Evolutionary conservation across 2,888 invertebrate species (phyloP).

Genomic region (Atethmia centrago): DNA sequence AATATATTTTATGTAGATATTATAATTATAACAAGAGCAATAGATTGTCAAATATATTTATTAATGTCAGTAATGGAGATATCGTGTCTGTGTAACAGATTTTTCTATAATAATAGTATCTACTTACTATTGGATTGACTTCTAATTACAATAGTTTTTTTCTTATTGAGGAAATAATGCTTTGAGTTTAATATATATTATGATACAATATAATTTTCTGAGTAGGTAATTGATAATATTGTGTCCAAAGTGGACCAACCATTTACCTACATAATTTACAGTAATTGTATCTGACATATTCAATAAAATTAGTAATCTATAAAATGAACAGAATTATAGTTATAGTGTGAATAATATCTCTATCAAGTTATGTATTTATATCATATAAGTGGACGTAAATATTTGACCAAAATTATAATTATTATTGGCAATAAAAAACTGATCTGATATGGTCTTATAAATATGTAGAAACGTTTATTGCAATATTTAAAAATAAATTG

Average conservation of each 20-base stretch:
- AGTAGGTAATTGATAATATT: background rate
- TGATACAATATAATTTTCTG: background rate
- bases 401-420: constrained; percentile 61
- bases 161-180: constrained; percentile 19
- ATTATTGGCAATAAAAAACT: constrained; percentile 34
- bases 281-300: constrained; percentile 1
- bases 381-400: constrained; percentile 35
- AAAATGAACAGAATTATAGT: constrained; percentile 2
- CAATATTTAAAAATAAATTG: constrained; percentile 34
- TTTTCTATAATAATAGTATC: background rate
- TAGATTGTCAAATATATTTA: constrained; percentile 60
- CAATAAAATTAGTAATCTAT: constrained; percentile 5
- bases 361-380: constrained; percentile 22
- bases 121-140: constrained; percentile 3
- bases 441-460: constrained; percentile 50
- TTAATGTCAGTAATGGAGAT: constrained; percentile 57
- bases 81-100: constrained; percentile 51
- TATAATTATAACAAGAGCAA: constrained; percentile 50
- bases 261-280: constrained; percentile 6
- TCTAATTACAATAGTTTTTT: background rate
- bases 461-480: constrained; percentile 20
- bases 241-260: constrained; percentile 10
- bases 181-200: background rate
- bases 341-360: constrained; percentile 35
- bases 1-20: constrained; percentile 54